Conservation (phyloP, 2,888 invertebrate genomes). For the Caradrina clavipalpis region DNA sequence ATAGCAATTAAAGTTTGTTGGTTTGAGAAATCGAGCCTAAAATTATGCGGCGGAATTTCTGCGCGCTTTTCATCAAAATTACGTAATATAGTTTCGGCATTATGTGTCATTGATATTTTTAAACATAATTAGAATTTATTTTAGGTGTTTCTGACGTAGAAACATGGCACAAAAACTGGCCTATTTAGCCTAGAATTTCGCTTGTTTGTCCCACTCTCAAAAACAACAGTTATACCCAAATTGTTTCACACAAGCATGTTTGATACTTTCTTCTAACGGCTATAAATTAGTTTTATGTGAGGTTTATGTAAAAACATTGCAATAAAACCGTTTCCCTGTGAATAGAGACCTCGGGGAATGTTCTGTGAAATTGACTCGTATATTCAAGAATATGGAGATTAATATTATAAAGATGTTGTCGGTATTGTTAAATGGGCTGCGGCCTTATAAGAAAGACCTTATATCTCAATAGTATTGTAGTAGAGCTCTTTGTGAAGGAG, state of each 20-base stretch:
- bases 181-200: background rate
- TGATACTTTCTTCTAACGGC: constrained; percentile 59
- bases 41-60: too few relatives aligned
- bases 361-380: constrained; percentile 67
- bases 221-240: constrained; percentile 38
- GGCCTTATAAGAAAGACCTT: background rate
- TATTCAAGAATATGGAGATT: constrained; percentile 42
- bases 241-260: constrained; percentile 44
- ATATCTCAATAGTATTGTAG: background rate
- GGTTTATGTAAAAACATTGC: constrained; percentile 83
- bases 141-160: too few relatives aligned
- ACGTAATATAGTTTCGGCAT: too few relatives aligned
- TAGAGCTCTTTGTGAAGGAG: too few relatives aligned
- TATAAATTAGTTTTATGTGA: constrained; percentile 84
- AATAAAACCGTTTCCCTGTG: constrained; percentile 78
- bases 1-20: too few relatives aligned
- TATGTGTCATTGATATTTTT: too few relatives aligned
- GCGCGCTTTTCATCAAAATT: too few relatives aligned
- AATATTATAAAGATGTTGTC: constrained; percentile 37
- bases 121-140: too few relatives aligned
- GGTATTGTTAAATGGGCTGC: background rate
- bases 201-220: constrained; percentile 27
- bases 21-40: too few relatives aligned
- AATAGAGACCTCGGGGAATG: constrained; percentile 71
- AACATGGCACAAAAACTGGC: background rate